Conservation (phyloP, 2,113 vertebrate genomes). For the Bubo blakistoni region DNA sequence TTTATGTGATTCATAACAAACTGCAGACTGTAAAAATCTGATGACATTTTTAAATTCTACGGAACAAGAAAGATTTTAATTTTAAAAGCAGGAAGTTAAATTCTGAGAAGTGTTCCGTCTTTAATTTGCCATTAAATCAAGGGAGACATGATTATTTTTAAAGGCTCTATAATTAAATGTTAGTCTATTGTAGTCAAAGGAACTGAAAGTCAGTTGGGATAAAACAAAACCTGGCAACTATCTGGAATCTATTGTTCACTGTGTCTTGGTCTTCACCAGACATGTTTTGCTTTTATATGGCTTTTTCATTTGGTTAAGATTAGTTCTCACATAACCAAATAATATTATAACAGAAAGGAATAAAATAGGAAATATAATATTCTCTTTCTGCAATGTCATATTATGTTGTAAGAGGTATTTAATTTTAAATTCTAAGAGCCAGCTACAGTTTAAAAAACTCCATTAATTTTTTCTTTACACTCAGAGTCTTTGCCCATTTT, state of each 20-base stretch:
- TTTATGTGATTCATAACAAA: slow-evolving; percentile 7
- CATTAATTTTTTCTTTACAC: background rate
- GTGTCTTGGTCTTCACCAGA: background rate
- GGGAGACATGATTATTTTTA: background rate
- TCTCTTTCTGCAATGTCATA: background rate
- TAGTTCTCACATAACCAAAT: background rate
- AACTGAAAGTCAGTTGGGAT: background rate
- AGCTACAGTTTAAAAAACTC: background rate
- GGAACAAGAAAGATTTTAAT: background rate
- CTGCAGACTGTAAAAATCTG: background rate
- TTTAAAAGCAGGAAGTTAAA: slow-evolving; percentile 14
- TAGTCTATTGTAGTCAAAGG: background rate
- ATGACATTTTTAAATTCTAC: background rate
- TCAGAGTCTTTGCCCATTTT: background rate
- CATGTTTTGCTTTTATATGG: background rate
- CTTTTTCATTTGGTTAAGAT: slow-evolving; percentile 5
- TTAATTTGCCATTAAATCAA: slow-evolving; percentile 3
- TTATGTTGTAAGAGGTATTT: background rate
- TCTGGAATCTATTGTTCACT: background rate
- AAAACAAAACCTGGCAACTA: background rate
- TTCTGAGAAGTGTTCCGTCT: background rate
- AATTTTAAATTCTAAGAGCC: background rate
- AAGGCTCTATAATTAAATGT: background rate
- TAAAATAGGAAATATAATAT: background rate
- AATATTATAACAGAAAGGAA: background rate